Percentiles rank a stretch among this genome's conserved stretches.
phyloP scores from a whole-genome alignment of 1,140 invertebrate species.

The Plectus sambesii region DNA sequence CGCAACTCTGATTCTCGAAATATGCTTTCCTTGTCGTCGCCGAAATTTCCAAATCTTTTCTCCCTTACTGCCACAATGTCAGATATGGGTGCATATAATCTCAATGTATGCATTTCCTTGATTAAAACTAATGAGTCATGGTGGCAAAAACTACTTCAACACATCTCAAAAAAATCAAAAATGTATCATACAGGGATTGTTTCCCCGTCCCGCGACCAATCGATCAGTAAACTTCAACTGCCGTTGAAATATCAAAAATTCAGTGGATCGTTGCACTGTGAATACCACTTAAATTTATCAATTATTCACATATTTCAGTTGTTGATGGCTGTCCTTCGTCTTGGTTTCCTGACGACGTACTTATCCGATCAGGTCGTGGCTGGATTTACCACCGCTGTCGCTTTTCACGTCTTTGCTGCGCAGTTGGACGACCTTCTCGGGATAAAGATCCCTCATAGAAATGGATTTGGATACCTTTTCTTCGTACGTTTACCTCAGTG shows the following conservation, averaged over 20 bases:
- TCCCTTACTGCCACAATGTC: neutral
- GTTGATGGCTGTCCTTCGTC: conserved; percentile 37
- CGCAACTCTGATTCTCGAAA: too few species aligned
- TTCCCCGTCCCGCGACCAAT: neutral
- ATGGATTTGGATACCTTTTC: conserved; percentile 32
- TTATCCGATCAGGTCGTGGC: conserved; percentile 40
- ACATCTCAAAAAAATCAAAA: neutral
- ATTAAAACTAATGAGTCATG: too few species aligned
- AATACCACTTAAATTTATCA: too few species aligned
- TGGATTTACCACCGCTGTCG: conserved; percentile 40
- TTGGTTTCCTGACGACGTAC: conserved; percentile 41
- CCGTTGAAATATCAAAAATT: too few species aligned
- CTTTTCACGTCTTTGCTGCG: conserved; percentile 36
- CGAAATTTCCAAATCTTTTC: neutral
- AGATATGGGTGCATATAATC: too few species aligned
- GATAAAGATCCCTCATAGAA: conserved; percentile 16
- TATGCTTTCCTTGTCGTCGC: too few species aligned
- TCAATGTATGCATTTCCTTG: too few species aligned
- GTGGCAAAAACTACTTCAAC: too few species aligned
- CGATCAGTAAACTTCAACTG: neutral
- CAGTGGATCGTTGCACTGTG: too few species aligned
- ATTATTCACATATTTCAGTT: too few species aligned
- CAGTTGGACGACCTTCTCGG: conserved; percentile 41
- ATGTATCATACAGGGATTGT: neutral
- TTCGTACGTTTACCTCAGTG: conserved; percentile 19